Percentiles rank a stretch among this genome's conserved stretches.
Conservation (phyloP, 2,888 invertebrate species). For the Clusia tigrina region DNA sequence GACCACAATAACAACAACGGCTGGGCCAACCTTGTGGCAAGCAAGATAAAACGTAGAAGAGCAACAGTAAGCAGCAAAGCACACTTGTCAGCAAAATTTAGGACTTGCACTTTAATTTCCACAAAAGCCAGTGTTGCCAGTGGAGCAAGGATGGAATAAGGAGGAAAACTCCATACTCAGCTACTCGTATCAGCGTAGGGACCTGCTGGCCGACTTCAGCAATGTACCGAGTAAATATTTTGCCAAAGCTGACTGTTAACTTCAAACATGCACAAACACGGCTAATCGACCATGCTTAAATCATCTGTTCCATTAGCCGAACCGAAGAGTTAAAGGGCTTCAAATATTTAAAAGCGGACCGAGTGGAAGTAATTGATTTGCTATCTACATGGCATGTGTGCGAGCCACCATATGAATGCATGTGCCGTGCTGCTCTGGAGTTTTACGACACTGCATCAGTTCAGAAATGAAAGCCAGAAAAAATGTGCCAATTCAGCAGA, state of each 20-base stretch:
- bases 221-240: conserved; percentile 5
- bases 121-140: background rate
- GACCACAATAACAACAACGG: background rate
- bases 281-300: conserved; percentile 1
- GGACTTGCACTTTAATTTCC: background rate
- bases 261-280: background rate
- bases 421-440: no score
- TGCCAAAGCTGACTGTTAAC: background rate
- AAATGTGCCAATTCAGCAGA: no score
- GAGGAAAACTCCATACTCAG: no score
- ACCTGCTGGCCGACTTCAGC: background rate
- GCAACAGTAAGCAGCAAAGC: background rate
- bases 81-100: background rate
- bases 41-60: background rate
- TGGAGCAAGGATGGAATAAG: no score
- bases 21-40: background rate
- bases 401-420: no score
- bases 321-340: background rate
- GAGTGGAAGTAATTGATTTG: background rate
- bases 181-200: no score
- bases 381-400: no score
- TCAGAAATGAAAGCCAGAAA: no score
- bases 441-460: no score
- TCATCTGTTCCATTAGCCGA: background rate
- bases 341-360: background rate